These are phyloP conservation scores for Vanessa tameamea DNA, from an alignment of 1,140 invertebrate genomes.

Conservation along the genomic window DNA sequence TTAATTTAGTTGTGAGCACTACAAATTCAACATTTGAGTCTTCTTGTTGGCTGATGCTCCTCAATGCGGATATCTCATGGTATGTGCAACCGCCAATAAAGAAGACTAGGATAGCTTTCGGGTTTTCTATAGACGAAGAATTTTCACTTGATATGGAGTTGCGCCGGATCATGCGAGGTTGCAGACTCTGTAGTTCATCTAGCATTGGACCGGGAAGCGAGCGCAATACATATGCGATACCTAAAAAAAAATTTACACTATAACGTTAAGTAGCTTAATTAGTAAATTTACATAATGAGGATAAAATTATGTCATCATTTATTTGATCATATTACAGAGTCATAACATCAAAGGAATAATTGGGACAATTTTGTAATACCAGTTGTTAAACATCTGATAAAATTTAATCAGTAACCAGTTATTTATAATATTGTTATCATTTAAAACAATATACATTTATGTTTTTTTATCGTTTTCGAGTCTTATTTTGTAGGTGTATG, in stretches of 20 bases:
- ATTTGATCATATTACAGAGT: neutral
- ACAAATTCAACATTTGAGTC: conserved; percentile 96
- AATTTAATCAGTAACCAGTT: neutral
- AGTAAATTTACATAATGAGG: neutral
- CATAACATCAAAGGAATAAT: neutral
- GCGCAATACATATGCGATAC: conserved; percentile 82
- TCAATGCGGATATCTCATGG: conserved; percentile 95
- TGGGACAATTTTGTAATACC: neutral
- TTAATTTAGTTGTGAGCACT: conserved; percentile 95
- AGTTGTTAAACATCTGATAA: neutral
- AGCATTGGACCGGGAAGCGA: conserved; percentile 82
- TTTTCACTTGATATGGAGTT: conserved; percentile 84
- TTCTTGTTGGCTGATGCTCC: conserved; percentile 95
- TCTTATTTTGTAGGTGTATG: neutral
- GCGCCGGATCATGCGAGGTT: conserved; percentile 77
- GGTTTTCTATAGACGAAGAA: conserved; percentile 84
- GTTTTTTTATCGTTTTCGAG: neutral
- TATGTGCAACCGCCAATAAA: conserved; percentile 98
- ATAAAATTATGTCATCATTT: neutral
- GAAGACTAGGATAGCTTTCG: conserved; percentile 93
- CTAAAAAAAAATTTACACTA: conserved; percentile 45
- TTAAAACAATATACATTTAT: neutral
- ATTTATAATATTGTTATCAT: neutral
- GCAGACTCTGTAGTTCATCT: conserved; percentile 82
- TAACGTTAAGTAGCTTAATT: neutral